Conservation (phyloP, 2,888 invertebrate genomes). For the Parascotia fuliginaria region DNA sequence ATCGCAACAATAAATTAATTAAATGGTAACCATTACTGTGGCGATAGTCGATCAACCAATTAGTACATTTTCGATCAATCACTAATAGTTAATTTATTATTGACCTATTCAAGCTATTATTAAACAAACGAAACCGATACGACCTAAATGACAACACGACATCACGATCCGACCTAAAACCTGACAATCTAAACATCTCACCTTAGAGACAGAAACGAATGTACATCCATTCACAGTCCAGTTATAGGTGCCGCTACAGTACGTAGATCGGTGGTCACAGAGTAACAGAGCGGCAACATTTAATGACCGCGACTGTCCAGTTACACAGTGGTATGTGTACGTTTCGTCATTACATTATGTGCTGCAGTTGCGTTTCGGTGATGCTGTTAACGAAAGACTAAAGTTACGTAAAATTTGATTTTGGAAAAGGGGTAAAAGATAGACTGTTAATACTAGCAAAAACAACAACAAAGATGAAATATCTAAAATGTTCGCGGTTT, state of each 20-base stretch:
- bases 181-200: slow-evolving; percentile 44
- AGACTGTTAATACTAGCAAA: too few relatives aligned
- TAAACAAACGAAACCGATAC: too few relatives aligned
- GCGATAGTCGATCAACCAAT: too few relatives aligned
- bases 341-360: slow-evolving; percentile 66
- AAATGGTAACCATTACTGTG: too few relatives aligned
- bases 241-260: slow-evolving; percentile 83
- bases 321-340: slow-evolving; percentile 62
- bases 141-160: neutral
- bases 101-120: too few relatives aligned
- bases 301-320: slow-evolving; percentile 78
- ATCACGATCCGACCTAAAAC: slow-evolving; percentile 19
- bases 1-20: too few relatives aligned
- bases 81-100: too few relatives aligned
- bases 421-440: neutral
- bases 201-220: slow-evolving; percentile 77
- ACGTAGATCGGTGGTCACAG: slow-evolving; percentile 65
- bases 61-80: too few relatives aligned
- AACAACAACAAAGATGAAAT: too few relatives aligned
- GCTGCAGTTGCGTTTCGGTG: slow-evolving; percentile 33
- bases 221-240: slow-evolving; percentile 79
- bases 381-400: slow-evolving; percentile 32
- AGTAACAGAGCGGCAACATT: slow-evolving; percentile 84
- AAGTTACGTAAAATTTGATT: slow-evolving; percentile 10
- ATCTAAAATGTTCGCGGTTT: too few relatives aligned